These are phyloP conservation scores for Drosophila dives DNA, from an alignment of 2,888 invertebrate genomes.

Conservation along the genomic window DNA sequence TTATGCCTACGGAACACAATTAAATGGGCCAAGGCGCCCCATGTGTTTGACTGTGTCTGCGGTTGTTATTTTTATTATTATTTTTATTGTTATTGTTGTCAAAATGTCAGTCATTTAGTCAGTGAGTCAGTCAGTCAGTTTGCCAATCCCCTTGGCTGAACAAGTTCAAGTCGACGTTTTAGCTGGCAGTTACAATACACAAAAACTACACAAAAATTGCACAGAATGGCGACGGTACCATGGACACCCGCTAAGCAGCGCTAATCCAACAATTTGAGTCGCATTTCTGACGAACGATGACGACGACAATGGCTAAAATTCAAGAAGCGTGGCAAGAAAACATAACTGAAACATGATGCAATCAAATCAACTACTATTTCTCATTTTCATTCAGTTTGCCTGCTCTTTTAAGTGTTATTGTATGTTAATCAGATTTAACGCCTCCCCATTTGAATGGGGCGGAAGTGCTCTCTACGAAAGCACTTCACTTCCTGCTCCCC, in stretches of 20 bases:
- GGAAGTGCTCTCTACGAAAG: conserved; percentile 2
- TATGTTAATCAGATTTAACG: conserved; percentile 65
- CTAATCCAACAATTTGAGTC: conserved; percentile 29
- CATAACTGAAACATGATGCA: conserved; percentile 25
- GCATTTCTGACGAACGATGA: conserved; percentile 44
- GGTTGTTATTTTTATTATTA: conserved; percentile 10
- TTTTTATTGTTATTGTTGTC: conserved; percentile 20
- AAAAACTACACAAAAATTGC: background rate
- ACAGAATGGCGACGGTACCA: conserved; percentile 6
- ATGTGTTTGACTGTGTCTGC: conserved; percentile 2
- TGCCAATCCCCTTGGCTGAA: conserved; percentile 19
- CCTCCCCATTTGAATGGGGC: background rate
- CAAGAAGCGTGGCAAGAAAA: conserved; percentile 20
- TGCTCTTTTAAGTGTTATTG: conserved; percentile 44
- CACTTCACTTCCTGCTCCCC: background rate
- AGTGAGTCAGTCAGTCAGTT: conserved; percentile 16
- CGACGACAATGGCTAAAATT: conserved; percentile 32
- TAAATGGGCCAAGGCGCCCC: conserved; percentile 42
- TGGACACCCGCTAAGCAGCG: conserved; percentile 35
- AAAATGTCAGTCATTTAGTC: conserved; percentile 39
- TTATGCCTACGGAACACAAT: conserved; percentile 27
- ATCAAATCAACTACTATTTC: conserved; percentile 7
- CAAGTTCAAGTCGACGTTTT: conserved; percentile 7
- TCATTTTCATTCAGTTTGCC: conserved; percentile 14
- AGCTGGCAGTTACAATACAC: background rate